Evolutionary conservation across 23 tunicate genomes (phyloP), one percentile per base, ranked within the genome.

Genomic region (Phallusia fumigata): DNA sequence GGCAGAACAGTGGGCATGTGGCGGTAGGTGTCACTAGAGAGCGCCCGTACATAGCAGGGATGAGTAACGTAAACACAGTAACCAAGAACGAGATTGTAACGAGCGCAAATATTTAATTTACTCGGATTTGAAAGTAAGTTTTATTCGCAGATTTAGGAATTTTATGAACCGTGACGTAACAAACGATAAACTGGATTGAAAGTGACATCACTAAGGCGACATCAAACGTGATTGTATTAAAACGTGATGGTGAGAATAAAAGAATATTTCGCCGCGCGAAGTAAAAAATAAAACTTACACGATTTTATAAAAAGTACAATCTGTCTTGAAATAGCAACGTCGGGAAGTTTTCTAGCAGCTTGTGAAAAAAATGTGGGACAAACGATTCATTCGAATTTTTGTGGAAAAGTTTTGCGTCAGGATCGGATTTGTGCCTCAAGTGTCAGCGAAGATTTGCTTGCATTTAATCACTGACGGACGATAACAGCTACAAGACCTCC

Each of bases 201-300:
- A 24, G 15, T 58, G 69, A 58, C 69, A 16, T 58, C 69, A 24
- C 69, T 6, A 58, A 13, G 47, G 69, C 16, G 11, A 58, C 28
- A 13, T 24, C 69, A 58, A 8, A 58, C 69, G 11, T 13, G 69
- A 58, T 58, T 58, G 69, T 58, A 58, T 58, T 58, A 16, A 58
- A 58, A 40, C 47, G 47, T 58, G 69, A 22, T 58, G 15, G 69
- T 13, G 69, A 24, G 13, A 58, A 58, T 58, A 58, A 58, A 58
- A 40, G 47, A 40, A 58, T 58, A 22, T 58, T 58, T 58, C 26
- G 28, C 26, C 69, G 28, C 26, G 69, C 16, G 16, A 6, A 58
- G 47, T 40, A 58, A 58, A 58, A 58, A 21, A 58, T 58, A 58
- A 58, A 58, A 58, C 69, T 58, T 58, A 21, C 69, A 58, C 28